phyloP scores from a whole-genome alignment of 1,140 invertebrate genomes.

The Dolichoris vasculosae region DNA sequence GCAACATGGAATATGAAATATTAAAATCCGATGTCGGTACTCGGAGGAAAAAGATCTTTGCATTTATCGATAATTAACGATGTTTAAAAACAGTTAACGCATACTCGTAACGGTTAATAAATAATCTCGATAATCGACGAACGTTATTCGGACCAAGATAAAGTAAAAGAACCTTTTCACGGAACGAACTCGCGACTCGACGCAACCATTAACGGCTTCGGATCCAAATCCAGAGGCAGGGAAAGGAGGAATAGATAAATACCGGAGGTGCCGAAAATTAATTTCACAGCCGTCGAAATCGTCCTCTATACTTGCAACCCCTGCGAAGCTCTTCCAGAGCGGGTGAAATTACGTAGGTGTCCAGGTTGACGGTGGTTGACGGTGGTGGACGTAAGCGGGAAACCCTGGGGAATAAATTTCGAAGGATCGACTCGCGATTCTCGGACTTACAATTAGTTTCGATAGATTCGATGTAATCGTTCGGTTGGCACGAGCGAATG shows the following conservation, averaged over 20 bases:
- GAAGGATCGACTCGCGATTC: neutral
- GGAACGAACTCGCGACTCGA: neutral
- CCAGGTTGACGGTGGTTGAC: too few species aligned
- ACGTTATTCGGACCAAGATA: neutral
- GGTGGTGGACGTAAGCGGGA: neutral
- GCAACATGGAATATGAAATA: neutral
- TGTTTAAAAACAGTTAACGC: neutral
- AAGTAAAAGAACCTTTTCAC: neutral
- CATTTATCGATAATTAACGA: neutral
- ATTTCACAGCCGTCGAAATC: conserved; percentile 32
- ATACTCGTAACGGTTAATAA: neutral
- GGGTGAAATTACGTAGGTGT: conserved; percentile 63
- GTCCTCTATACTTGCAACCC: conserved; percentile 50
- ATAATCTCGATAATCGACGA: neutral
- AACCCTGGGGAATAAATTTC: conserved; percentile 30
- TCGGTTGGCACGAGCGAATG: neutral
- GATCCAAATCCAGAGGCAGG: neutral
- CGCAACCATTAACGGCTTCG: too few species aligned
- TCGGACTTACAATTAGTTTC: conserved; percentile 42
- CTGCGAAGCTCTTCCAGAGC: conserved; percentile 62
- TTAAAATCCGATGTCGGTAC: neutral
- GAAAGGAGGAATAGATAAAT: neutral
- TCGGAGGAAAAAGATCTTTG: neutral
- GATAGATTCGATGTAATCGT: conserved; percentile 40
- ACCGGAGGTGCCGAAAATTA: conserved; percentile 24